phyloP scores from a whole-genome alignment of 2,888 invertebrate genomes.

The Eutolmus rufibarbis region DNA sequence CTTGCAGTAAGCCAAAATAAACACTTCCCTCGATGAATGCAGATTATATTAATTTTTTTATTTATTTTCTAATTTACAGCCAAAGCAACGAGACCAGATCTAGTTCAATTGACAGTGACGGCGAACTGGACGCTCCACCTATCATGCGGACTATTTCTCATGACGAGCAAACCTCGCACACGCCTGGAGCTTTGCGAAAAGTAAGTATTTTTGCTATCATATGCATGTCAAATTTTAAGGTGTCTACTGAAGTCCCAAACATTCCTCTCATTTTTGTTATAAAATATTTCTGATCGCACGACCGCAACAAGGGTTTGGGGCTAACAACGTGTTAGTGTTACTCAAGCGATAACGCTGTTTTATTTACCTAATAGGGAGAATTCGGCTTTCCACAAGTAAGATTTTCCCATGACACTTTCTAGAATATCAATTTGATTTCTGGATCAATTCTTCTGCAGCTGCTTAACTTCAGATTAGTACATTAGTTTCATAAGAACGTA shows the following conservation, averaged over 20 bases:
- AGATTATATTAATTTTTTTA: conserved; percentile 2
- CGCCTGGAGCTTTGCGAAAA: conserved; percentile 63
- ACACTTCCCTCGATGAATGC: not conserved
- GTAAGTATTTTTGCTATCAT: conserved; percentile 50
- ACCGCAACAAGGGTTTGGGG: not conserved
- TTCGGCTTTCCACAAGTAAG: not conserved
- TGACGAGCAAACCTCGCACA: conserved; percentile 65
- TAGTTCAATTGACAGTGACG: conserved; percentile 66
- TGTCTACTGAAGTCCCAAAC: not conserved
- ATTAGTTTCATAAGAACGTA: not conserved
- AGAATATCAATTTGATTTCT: not conserved
- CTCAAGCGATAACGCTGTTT: not conserved
- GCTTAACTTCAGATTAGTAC: not conserved
- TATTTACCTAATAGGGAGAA: not conserved
- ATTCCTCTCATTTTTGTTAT: not conserved
- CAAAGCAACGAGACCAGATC: conserved; percentile 64
- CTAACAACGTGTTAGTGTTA: not conserved
- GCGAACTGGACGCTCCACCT: conserved; percentile 64
- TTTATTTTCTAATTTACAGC: conserved; percentile 50
- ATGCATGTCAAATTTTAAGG: not conserved
- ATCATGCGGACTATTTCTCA: conserved; percentile 71
- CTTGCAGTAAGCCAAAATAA: conserved; percentile 71
- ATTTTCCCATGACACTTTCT: not conserved
- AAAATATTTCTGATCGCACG: not conserved
- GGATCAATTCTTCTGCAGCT: not conserved